Evolutionary conservation across 2,113 vertebrate genomes (phyloP), one percentile per base, ranked within the genome.

Genomic region (Archilochus colubris): DNA sequence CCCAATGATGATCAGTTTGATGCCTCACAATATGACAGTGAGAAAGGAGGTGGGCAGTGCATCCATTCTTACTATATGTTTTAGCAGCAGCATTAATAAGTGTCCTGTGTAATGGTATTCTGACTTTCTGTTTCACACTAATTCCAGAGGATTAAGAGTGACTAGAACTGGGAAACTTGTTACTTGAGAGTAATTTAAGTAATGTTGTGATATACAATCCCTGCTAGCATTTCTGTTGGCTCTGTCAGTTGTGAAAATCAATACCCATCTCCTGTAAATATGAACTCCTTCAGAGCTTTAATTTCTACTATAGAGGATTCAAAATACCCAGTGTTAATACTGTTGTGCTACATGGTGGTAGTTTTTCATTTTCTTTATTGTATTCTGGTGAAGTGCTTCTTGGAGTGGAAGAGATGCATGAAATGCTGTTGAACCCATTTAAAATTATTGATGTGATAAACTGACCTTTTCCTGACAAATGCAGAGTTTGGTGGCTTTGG

Each of bases 401-500:
- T 80, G 43, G 28, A 28, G 24, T 51, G 25, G 40, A 16, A 43
- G 38, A 57, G 25, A 63, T 46, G 48, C 28, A 8, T 20, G 64
- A 74, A 80, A 25, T 70, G 27, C 64, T 77, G 12, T 81, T 94
- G 72, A 15, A 61, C 11, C 36, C 5, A 3, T 55, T 63, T 30
- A 27, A 81, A 72, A 46, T 14, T 68, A 20, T 7, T 74, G 25
- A 12, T 36, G 9, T 33, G 23, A 57, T 64, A 61, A 82, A 68
- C 20, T 24, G 30, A 44, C 24, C 2, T 68, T 81, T 66, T 91
- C 78, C 43, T 86, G 40, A 28, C 51, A 63, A 44, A 64, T 33
- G 9, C 95, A 99, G 99, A 99, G 96, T 99, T 99, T 96, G 99
- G 98, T 64, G 99, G 98, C 66, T 99, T 99, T 97, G 99, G 99